Evolutionary conservation across 2,113 vertebrate species (phyloP), one percentile per base, ranked within the genome.

Genomic region (Pangasianodon gigas): DNA sequence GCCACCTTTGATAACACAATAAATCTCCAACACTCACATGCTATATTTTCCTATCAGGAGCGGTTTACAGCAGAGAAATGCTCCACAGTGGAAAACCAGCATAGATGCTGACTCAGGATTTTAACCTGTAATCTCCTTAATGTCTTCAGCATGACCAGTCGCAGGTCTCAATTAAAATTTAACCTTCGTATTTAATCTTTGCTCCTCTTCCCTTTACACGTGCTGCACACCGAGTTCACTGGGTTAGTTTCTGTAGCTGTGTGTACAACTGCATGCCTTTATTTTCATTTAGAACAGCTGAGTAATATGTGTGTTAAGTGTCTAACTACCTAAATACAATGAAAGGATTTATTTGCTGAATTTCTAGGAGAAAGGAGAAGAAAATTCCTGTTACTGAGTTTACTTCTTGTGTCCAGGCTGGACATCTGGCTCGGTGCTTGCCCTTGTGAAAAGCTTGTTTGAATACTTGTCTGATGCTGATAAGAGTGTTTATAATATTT

Each of bases 21-120:
- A 90, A 92, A 93, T 18, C 44, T 46, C 29, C 26, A 71, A 29
- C 37, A 90, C 85, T 81, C 48, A 16, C 69, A n/a, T 10, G 79
- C 29, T 16, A 24, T 71, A 14, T 85, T 52, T 29, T 69, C 58
- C 74, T 88, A 87, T 90, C 71, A 88, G 90, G 77, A 74, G 69
- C 6, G 58, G 65, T 90, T 89, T 91, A 77, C 74, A 90, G 71
- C 74, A 84, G 90, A 91, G 91, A 13, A 69, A 4, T 32, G 83
- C 90, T 91, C 92, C 91, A 92, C 87, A 93, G 58, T 91, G 77
- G 90, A 77, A 93, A 94, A 91, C 51, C 91, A 1, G 4, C 83
- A 1, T 11, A 62, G 86, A 91, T 29, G 79, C 74, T 86, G 67
- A 86, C 65, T 88, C 77, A 54, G 54, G 54, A 6, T 62, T 81